Percentiles rank a stretch among this genome's conserved stretches.
Conservation (phyloP, 53 echinoderm and acorn worm species). For the Arbacia lixula region DNA sequence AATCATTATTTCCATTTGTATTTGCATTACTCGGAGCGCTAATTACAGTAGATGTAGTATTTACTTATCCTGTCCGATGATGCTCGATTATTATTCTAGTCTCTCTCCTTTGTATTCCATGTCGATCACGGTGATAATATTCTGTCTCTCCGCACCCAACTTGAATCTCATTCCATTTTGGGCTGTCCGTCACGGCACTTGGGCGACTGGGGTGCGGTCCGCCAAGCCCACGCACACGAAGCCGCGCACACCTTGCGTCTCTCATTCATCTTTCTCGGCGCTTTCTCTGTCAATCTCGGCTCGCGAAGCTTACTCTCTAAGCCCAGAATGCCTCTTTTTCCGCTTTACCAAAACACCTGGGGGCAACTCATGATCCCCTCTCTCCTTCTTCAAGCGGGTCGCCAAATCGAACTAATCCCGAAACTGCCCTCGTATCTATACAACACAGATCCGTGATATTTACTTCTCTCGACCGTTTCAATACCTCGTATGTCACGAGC, state of each 20-base stretch:
- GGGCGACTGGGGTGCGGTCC: background rate
- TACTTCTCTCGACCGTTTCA: too few species aligned
- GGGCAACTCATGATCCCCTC: background rate
- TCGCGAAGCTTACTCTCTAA: constrained; percentile 34
- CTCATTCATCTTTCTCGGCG: constrained; percentile 46
- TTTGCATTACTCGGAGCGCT: too few species aligned
- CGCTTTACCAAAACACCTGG: constrained; percentile 35
- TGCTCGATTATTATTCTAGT: too few species aligned
- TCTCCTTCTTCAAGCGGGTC: constrained; percentile 14
- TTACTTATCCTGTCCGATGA: too few species aligned
- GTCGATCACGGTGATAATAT: background rate
- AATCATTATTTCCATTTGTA: too few species aligned
- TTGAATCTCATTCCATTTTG: background rate
- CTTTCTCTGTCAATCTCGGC: constrained; percentile 42
- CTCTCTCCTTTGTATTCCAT: too few species aligned
- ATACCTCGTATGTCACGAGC: too few species aligned
- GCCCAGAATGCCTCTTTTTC: constrained; percentile 35
- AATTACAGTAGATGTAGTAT: too few species aligned
- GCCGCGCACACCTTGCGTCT: constrained; percentile 38
- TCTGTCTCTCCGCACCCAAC: constrained; percentile 6
- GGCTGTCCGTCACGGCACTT: background rate
- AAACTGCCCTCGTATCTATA: too few species aligned
- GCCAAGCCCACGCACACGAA: background rate
- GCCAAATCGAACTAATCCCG: background rate
- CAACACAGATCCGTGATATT: too few species aligned